These are phyloP conservation scores for Scaeva pyrastri DNA, from an alignment of 2,888 invertebrate species.

Conservation along the genomic window DNA sequence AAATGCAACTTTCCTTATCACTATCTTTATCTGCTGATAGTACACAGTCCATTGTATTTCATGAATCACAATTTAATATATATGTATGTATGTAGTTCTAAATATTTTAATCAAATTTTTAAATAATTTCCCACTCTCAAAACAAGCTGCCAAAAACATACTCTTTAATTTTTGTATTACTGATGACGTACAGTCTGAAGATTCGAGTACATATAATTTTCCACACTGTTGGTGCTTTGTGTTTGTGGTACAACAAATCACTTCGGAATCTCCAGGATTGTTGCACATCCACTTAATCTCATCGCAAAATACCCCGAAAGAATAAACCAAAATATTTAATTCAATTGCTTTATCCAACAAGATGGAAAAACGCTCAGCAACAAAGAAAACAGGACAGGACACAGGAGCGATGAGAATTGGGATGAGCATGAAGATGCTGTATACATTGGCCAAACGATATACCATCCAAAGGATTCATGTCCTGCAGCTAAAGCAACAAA, in stretches of 20 bases:
- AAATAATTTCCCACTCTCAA: too few relatives aligned
- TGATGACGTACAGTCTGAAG: not conserved
- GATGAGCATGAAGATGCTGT: slow-evolving; percentile 22
- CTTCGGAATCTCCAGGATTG: slow-evolving; percentile 59
- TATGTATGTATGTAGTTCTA: too few relatives aligned
- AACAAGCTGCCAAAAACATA: too few relatives aligned
- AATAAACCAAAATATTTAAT: slow-evolving; percentile 69
- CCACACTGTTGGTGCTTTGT: slow-evolving; percentile 38
- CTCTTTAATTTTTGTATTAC: slow-evolving; percentile 12
- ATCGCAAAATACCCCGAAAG: slow-evolving; percentile 64
- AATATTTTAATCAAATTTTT: too few relatives aligned
- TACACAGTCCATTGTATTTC: too few relatives aligned
- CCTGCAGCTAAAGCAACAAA: slow-evolving; percentile 67
- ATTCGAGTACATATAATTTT: slow-evolving; percentile 25
- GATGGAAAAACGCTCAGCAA: slow-evolving; percentile 72
- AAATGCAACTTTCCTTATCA: too few relatives aligned
- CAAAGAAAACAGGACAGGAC: slow-evolving; percentile 11
- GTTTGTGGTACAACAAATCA: slow-evolving; percentile 48
- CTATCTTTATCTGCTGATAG: too few relatives aligned
- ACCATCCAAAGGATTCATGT: slow-evolving; percentile 30
- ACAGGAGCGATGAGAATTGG: not conserved
- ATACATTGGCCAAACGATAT: slow-evolving; percentile 7
- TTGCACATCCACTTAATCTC: slow-evolving; percentile 72
- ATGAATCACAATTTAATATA: too few relatives aligned
- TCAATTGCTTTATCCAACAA: slow-evolving; percentile 75